Conservation (phyloP, 2,113 vertebrate genomes). For the Heloderma charlesbogerti region DNA sequence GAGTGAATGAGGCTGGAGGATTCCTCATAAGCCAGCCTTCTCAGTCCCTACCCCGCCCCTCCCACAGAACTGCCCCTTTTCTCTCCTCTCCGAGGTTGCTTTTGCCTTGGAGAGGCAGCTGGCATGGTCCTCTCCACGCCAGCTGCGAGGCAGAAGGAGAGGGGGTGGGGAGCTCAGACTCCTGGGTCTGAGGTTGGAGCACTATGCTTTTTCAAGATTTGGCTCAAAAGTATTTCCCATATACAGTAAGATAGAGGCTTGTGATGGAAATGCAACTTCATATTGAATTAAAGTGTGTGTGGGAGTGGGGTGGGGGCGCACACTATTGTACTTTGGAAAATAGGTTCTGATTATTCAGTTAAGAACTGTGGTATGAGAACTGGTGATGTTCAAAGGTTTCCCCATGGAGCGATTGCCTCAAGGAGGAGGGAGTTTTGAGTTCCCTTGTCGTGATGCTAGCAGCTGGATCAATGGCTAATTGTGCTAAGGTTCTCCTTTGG, state of each 20-base stretch:
- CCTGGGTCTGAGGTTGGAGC: too few species aligned
- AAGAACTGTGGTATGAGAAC: conserved; percentile 40
- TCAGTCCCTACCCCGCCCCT: too few species aligned
- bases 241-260: background rate
- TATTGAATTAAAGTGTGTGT: conserved; percentile 31
- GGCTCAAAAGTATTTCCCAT: background rate
- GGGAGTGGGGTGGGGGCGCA: background rate
- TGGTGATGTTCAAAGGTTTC: conserved; percentile 59
- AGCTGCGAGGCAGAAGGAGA: too few species aligned
- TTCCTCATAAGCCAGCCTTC: too few species aligned
- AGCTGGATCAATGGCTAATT: conserved; percentile 69
- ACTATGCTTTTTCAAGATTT: background rate
- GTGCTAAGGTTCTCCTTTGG: conserved; percentile 52
- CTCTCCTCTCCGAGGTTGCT: too few species aligned
- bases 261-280: background rate
- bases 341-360: conserved; percentile 59
- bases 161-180: too few species aligned
- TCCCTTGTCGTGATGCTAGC: conserved; percentile 36
- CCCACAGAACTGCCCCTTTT: too few species aligned
- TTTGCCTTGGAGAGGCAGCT: too few species aligned
- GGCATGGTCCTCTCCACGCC: too few species aligned
- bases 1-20: too few species aligned
- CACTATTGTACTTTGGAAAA: conserved; percentile 44
- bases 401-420: conserved; percentile 60
- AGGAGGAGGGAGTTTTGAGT: conserved; percentile 64